Conservation (phyloP, 2,113 vertebrate genomes). For the Pyxicephalus adspersus region DNA sequence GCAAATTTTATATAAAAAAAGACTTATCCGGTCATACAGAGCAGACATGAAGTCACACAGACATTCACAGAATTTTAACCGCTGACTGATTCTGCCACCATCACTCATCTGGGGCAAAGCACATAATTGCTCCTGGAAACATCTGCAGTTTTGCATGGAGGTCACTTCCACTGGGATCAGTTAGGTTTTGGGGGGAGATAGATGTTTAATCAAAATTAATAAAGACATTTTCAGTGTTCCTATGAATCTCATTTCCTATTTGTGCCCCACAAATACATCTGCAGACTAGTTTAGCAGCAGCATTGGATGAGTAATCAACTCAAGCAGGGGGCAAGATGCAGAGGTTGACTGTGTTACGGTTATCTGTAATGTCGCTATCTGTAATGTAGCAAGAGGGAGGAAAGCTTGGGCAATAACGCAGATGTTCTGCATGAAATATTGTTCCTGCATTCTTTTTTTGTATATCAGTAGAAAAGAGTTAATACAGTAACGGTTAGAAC, state of each 20-base stretch:
- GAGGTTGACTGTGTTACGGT: not conserved
- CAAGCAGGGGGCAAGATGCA: slow-evolving; percentile 21
- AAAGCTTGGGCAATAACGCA: not conserved
- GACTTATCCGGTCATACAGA: slow-evolving; percentile 3
- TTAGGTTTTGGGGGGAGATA: not conserved
- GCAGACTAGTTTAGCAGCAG: slow-evolving; percentile 30
- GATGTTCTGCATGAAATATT: not conserved
- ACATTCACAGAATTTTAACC: slow-evolving; percentile 35
- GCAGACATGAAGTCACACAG: slow-evolving; percentile 44
- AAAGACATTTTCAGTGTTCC: not conserved
- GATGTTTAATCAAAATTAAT: not conserved
- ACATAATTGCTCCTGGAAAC: slow-evolving; percentile 14
- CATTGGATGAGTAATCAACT: slow-evolving; percentile 41
- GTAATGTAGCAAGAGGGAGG: not conserved
- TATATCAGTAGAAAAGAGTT: not conserved
- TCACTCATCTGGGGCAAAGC: slow-evolving; percentile 5
- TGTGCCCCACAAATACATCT: slow-evolving; percentile 56
- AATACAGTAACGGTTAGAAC: not conserved
- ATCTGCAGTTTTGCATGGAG: not conserved
- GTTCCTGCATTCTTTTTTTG: not conserved
- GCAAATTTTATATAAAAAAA: not conserved
- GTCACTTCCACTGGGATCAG: not conserved
- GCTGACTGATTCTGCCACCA: not conserved
- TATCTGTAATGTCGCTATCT: not conserved
- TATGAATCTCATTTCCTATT: slow-evolving; percentile 17